Base-by-base conservation (phyloP, 2,888 invertebrate species). In the Lithophane leautieri region DNA sequence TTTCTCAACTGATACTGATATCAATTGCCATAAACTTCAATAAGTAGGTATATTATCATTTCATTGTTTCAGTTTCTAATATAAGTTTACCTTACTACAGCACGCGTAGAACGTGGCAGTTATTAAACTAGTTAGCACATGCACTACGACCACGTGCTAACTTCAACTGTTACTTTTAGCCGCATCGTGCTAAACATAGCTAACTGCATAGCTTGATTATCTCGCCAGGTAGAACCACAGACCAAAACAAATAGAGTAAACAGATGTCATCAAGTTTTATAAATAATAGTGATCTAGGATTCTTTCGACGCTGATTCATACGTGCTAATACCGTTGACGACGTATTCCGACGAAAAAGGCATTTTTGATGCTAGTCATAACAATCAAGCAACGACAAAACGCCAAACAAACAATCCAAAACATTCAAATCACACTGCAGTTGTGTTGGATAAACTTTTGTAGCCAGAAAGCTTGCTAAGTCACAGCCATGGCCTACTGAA, bases 141-240 rank as follows among this genome's bases (percentile, higher is more conserved):
- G 58, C 61, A 61, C 28, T 50, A 14, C 67, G 61, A 54, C 68
- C 70, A 70, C 72, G 73, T 82, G 70, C 69, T 83, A 83, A 84
- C 60, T 73, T 60, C 11, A 66, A 71, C 65, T 65, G 85, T 81
- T 62, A 70, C 61, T 66, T 77, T 84, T 81, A 63, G 78, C 73
- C 62, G 73, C 50, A 44, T 4, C 50, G 22, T 22, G 70, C 40
- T 73, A 85, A 82, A 22, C n/a, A 28, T n/a, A 56, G 47, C 56
- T 60, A 73, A 63, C 34, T 52, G 34, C 25, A 42, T 8, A 56
- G 44, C 67, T 56, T 73, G 22, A 76, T 84, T 70, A 82, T 22
- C 68, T 42, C 9, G 25, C 6, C 54, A 60, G 40, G 54, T 60
- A 28, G 28, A 62, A 50, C n/a, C 16, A 25, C 14, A 61, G 6